A percentile compares a stretch with the other conserved stretches of the same genome.
phyloP scores from a whole-genome alignment of 2,888 invertebrate genomes.

The Acanthopleura granulata region DNA sequence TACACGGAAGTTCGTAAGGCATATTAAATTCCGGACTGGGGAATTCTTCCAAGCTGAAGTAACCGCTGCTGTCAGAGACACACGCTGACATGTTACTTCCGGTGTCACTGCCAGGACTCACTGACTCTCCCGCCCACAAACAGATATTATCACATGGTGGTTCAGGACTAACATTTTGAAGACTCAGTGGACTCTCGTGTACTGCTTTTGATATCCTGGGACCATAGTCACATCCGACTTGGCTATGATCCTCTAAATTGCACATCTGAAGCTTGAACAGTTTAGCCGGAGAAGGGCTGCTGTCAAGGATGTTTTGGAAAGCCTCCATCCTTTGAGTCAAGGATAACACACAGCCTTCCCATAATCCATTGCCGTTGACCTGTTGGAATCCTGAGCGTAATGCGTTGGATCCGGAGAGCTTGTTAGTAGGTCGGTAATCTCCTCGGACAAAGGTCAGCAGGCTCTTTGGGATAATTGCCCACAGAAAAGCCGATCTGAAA shows the following conservation, averaged over 20 bases:
- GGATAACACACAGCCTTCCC: neutral
- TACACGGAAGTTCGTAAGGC: neutral
- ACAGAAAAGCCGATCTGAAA: slow-evolving; percentile 40
- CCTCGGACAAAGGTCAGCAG: slow-evolving; percentile 48
- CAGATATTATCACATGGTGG: no score
- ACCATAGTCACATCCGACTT: no score
- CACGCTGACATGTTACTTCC: neutral
- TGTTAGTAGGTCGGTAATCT: slow-evolving; percentile 45
- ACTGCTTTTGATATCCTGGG: no score
- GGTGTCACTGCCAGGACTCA: neutral
- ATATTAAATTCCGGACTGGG: neutral
- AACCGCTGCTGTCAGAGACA: neutral
- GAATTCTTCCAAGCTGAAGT: neutral
- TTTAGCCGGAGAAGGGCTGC: neutral
- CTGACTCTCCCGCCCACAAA: neutral
- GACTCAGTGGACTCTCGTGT: no score
- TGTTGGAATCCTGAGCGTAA: slow-evolving; percentile 34
- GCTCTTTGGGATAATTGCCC: slow-evolving; percentile 49
- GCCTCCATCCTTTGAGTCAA: neutral
- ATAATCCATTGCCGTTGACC: neutral
- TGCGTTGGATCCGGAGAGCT: slow-evolving; percentile 44
- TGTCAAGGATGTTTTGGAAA: neutral
- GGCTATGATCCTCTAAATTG: neutral
- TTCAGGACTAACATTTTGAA: no score
- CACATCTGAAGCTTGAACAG: neutral